Conservation (phyloP, 2,797 vertebrate genomes). For the Lerista edwardsae region DNA sequence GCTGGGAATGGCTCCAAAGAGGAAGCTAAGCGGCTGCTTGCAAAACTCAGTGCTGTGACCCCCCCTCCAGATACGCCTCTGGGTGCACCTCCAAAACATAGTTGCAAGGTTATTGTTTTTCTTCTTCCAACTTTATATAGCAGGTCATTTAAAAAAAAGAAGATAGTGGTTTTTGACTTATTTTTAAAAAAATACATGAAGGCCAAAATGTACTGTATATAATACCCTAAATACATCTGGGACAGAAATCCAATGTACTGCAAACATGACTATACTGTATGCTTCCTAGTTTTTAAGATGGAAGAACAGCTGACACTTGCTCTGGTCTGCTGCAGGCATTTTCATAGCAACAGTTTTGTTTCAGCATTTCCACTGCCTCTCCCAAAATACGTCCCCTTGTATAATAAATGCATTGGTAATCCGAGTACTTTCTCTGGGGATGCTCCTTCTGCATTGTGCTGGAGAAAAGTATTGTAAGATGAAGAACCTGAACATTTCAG, state of each 20-base stretch:
- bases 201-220: neutral
- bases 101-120: neutral
- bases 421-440: neutral
- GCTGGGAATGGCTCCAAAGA: too few species aligned
- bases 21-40: too few species aligned
- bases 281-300: too few species aligned
- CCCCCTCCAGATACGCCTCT: too few species aligned
- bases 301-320: neutral
- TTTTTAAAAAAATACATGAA: neutral
- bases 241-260: too few species aligned
- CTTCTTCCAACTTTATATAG: neutral
- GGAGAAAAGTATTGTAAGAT: neutral
- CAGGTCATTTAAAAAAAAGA: neutral
- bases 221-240: too few species aligned
- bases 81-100: neutral
- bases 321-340: neutral
- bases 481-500: neutral
- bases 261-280: too few species aligned
- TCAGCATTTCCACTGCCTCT: neutral
- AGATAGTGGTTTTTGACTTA: neutral
- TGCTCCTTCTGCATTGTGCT: neutral
- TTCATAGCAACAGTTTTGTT: neutral
- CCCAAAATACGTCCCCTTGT: neutral
- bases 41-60: too few species aligned
- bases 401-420: neutral